Conservation (phyloP, 2,113 vertebrate species). For the Zosterops borbonicus region DNA sequence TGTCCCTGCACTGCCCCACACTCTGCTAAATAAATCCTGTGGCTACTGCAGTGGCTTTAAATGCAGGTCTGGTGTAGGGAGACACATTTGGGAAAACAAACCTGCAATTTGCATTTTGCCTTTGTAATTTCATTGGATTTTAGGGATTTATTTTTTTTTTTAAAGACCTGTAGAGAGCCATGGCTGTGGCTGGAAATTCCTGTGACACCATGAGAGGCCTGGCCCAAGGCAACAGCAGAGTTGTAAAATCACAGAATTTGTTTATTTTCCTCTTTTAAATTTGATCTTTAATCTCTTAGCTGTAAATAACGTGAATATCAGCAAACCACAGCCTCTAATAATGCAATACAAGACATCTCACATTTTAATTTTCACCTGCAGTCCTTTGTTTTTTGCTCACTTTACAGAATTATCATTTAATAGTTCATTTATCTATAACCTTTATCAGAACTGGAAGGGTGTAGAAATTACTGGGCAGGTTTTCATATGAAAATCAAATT, state of each 20-base stretch:
- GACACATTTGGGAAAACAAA: not conserved
- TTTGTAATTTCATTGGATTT: not conserved
- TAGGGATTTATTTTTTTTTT: not conserved
- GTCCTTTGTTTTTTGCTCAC: not conserved
- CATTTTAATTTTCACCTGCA: not conserved
- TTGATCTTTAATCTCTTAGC: not conserved
- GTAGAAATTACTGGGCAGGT: not conserved
- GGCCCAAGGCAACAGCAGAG: not conserved
- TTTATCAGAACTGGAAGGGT: not conserved
- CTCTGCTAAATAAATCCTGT: not conserved
- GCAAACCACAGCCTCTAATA: not conserved
- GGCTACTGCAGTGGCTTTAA: not conserved
- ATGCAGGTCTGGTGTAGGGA: not conserved
- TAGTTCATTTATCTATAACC: not conserved
- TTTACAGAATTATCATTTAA: not conserved
- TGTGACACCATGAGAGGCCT: not conserved
- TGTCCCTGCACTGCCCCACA: not conserved
- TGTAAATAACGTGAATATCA: not conserved
- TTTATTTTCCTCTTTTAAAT: not conserved
- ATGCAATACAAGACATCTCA: not conserved
- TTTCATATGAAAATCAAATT: not conserved
- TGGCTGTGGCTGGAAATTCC: not conserved
- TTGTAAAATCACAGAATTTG: not conserved
- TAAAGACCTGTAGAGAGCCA: not conserved
- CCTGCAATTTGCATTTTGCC: not conserved